Conservation (phyloP, 2,113 vertebrate genomes). For the Columbina picui region DNA sequence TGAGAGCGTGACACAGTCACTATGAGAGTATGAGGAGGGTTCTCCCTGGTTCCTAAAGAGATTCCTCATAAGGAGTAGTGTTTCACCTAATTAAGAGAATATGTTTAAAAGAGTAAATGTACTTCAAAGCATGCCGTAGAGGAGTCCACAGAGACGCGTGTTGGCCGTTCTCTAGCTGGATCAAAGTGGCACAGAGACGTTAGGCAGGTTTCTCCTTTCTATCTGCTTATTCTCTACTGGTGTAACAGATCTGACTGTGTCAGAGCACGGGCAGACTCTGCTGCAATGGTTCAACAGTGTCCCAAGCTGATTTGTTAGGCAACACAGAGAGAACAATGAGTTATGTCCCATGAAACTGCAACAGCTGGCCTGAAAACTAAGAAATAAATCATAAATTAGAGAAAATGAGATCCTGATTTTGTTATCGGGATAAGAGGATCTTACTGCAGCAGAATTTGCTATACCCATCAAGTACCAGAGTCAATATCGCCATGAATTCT, state of each 20-base stretch:
- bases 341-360: neutral
- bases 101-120: neutral
- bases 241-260: neutral
- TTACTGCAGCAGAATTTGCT: neutral
- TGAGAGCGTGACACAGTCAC: neutral
- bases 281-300: neutral
- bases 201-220: neutral
- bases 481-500: neutral
- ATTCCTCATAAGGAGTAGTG: neutral
- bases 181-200: neutral
- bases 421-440: neutral
- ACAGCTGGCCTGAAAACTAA: neutral
- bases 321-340: neutral
- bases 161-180: neutral
- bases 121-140: neutral
- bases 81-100: neutral
- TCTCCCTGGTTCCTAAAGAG: neutral
- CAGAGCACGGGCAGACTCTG: neutral
- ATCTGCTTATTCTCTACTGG: neutral
- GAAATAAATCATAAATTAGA: neutral
- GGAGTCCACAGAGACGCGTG: neutral
- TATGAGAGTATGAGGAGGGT: neutral
- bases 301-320: neutral
- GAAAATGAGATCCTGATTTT: neutral
- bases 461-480: neutral